A percentile compares a stretch with the other conserved stretches of the same genome.
These are phyloP conservation scores for Pollenia amentaria DNA, from an alignment of 2,888 invertebrate genomes.

Conservation along the genomic window DNA sequence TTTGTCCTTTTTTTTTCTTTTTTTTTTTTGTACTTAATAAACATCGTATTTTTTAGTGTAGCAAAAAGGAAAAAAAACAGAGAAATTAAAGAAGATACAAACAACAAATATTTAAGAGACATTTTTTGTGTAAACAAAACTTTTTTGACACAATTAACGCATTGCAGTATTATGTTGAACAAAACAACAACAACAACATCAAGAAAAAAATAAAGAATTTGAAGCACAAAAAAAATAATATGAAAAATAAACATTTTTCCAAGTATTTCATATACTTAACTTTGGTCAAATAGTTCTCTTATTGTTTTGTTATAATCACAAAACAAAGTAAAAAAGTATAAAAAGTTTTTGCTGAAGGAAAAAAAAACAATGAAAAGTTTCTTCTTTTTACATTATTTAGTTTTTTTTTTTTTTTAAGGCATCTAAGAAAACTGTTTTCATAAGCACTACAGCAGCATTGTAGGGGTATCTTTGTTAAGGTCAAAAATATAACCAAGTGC, in stretches of 20 bases:
- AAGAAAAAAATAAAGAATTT: neutral
- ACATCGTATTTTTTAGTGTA: conserved; percentile 17
- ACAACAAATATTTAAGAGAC: conserved; percentile 11
- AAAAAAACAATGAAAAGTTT: conserved; percentile 41
- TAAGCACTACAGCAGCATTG: conserved; percentile 2
- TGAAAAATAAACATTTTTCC: conserved; percentile 23
- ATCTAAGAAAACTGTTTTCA: conserved; percentile 8
- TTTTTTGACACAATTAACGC: conserved; percentile 74
- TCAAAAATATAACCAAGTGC: conserved; percentile 29
- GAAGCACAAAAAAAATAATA: conserved; percentile 2
- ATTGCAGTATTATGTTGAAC: conserved; percentile 66
- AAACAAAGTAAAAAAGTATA: conserved; percentile 43
- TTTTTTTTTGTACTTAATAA: conserved; percentile 3
- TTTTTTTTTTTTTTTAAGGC: conserved; percentile 15
- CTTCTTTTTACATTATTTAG: neutral
- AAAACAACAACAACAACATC: neutral
- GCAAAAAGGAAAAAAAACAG: neutral
- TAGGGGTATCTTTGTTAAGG: conserved; percentile 40
- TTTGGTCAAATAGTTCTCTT: conserved; percentile 70
- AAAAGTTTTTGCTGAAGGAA: conserved; percentile 19
- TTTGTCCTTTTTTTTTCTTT: neutral
- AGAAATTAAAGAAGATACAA: conserved; percentile 7
- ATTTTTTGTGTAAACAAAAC: conserved; percentile 45
- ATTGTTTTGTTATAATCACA: conserved; percentile 53
- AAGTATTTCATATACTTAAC: conserved; percentile 57